A percentile compares a stretch with the other conserved stretches of the same genome.
These are phyloP conservation scores for Prionailurus bengalensis DNA, from an alignment of 2,113 vertebrate species.

Conservation along the genomic window DNA sequence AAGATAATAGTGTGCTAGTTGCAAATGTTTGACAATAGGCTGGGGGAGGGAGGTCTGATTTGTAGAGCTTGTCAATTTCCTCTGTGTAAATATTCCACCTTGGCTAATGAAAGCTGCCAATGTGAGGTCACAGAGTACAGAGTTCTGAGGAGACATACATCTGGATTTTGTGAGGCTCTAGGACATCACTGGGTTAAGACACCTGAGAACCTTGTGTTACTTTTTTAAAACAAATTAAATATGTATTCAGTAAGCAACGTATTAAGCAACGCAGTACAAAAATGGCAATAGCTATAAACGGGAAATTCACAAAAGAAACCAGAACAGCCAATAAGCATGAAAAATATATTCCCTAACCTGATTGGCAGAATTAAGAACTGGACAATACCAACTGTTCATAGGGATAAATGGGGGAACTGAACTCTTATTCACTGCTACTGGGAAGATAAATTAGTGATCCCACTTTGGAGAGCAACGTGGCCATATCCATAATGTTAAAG, in stretches of 20 bases:
- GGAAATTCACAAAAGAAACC: neutral
- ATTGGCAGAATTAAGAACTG: slow-evolving; percentile 39
- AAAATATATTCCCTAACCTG: slow-evolving; percentile 2
- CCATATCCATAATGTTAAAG: neutral
- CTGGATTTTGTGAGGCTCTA: neutral
- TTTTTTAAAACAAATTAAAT: neutral
- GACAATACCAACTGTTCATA: neutral
- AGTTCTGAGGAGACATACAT: neutral
- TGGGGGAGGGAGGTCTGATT: neutral
- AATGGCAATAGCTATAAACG: neutral
- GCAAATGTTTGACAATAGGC: neutral
- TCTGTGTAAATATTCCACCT: neutral
- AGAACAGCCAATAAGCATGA: neutral
- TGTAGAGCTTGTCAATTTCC: neutral
- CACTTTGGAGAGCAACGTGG: slow-evolving; percentile 20
- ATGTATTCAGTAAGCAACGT: neutral
- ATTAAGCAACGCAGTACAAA: neutral
- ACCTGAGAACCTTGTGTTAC: neutral
- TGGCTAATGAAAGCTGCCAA: neutral
- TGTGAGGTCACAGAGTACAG: neutral
- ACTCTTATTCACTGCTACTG: neutral
- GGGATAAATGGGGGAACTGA: neutral
- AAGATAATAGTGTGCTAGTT: neutral
- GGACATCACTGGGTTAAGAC: neutral
- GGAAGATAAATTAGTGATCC: neutral